Evolutionary conservation across 2,888 invertebrate species (phyloP).

Genomic region (Phoronis australis): DNA sequence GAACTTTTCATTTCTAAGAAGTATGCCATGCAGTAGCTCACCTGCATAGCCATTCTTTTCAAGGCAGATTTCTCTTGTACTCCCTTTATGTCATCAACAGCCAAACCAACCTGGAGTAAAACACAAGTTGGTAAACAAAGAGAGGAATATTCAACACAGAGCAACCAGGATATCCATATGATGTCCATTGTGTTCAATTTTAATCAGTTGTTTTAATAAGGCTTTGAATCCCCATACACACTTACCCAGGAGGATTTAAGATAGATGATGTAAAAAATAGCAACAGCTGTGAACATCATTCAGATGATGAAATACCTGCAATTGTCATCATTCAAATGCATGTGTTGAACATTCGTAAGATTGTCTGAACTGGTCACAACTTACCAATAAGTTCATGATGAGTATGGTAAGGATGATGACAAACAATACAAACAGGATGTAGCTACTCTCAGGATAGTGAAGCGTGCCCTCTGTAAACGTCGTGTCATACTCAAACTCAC

Average conservation of each 20-base stretch:
- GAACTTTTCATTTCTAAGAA: too few species aligned
- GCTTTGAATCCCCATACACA: too few species aligned
- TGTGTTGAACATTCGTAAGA: too few species aligned
- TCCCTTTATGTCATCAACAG: constrained; percentile 58
- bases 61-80: constrained; percentile 57
- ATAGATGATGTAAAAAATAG: too few species aligned
- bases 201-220: too few species aligned
- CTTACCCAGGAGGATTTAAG: too few species aligned
- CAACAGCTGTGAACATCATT: background rate
- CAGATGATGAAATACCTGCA: too few species aligned
- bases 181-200: too few species aligned
- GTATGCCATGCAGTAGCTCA: too few species aligned
- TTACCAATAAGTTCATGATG: constrained; percentile 53
- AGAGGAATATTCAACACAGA: background rate
- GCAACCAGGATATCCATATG: too few species aligned
- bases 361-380: too few species aligned
- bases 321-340: too few species aligned
- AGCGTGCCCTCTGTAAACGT: constrained; percentile 25
- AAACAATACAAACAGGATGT: constrained; percentile 51
- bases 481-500: constrained; percentile 47
- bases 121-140: background rate
- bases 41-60: constrained; percentile 51
- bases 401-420: constrained; percentile 49
- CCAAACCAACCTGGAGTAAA: constrained; percentile 53
- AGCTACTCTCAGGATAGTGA: constrained; percentile 40